Evolutionary conservation across 2,888 invertebrate species (phyloP), one percentile per base, ranked within the genome.

Genomic region (Ametastegia equiseti): DNA sequence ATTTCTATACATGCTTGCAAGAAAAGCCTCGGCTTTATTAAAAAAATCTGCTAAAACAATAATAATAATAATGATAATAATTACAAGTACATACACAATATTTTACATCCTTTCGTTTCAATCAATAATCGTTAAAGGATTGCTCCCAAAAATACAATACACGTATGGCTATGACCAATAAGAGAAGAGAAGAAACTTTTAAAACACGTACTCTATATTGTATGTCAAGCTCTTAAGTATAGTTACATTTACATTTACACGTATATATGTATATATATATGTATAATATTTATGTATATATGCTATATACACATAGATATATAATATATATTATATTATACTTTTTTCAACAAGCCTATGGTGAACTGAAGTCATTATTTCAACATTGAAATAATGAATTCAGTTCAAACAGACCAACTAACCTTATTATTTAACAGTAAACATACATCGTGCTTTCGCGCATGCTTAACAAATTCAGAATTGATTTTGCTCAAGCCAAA

Each of bases 151-250:
- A 36, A 54, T 33, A 42, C 27, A 39, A 39, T n/a, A n/a, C n/a
- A n/a, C n/a, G 15, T 50, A 50, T 5, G 15, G 33, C n/a, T 19
- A 45, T 13, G 3, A 13, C 11, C 67, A 15, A 50, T n/a, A 5
- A 73, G 73, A 54, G 2, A 33, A 73, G 15, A 23, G 23, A 9
- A 54, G 23, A 19, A 75, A 54, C 75, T 75, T 54, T 75, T 15
- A 54, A 73, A 73, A 75, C 75, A 54, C 75, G 54, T 54, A 75
- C 54, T 54, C 50, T 75, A 75, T 54, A 75, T 75, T 78, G n/a
- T n/a, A 82, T 69, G 73, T 83, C 81, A 67, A 85, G 83, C 84
- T 86, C 82, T 85, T 81, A 83, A 82, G 39, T 36, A 79, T 83
- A 82, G 75, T 83, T 83, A 77, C 82, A 83, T 81, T 73, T 80